phyloP scores from a whole-genome alignment of 2,888 invertebrate species.

The Ophion ellenae region DNA sequence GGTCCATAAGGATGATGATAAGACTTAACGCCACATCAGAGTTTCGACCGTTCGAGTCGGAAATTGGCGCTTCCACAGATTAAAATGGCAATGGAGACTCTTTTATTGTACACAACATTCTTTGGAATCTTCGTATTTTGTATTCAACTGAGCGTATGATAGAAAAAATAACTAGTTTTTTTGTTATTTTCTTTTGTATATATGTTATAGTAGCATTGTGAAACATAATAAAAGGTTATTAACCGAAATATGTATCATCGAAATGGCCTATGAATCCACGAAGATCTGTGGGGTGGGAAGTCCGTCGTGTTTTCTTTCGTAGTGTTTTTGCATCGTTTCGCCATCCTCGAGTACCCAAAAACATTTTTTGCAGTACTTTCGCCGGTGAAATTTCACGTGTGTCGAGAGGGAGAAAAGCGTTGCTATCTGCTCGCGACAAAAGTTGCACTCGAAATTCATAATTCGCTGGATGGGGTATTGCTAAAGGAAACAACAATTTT shows the following conservation, averaged over 20 bases:
- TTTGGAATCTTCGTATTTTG: neutral
- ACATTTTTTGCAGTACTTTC: slow-evolving; percentile 74
- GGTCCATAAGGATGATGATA: neutral
- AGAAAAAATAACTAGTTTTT: neutral
- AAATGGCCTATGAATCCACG: neutral
- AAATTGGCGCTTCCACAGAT: neutral
- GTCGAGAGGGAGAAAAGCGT: slow-evolving; percentile 77
- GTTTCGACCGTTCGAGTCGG: neutral
- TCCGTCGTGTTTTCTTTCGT: slow-evolving; percentile 62
- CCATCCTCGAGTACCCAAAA: slow-evolving; percentile 74
- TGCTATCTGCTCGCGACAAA: slow-evolving; percentile 75
- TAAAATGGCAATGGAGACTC: neutral
- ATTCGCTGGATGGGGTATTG: slow-evolving; percentile 69
- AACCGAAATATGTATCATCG: neutral
- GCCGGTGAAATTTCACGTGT: slow-evolving; percentile 76
- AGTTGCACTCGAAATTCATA: slow-evolving; percentile 74
- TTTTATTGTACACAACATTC: neutral
- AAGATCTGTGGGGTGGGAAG: neutral
- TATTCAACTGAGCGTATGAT: neutral
- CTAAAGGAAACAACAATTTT: slow-evolving; percentile 1
- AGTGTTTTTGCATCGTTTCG: slow-evolving; percentile 74
- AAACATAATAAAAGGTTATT: neutral
- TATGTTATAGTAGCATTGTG: neutral
- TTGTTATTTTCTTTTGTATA: neutral
- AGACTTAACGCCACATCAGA: neutral